phyloP scores from a whole-genome alignment of 2,797 vertebrate genomes.

The Spinus pinus region DNA sequence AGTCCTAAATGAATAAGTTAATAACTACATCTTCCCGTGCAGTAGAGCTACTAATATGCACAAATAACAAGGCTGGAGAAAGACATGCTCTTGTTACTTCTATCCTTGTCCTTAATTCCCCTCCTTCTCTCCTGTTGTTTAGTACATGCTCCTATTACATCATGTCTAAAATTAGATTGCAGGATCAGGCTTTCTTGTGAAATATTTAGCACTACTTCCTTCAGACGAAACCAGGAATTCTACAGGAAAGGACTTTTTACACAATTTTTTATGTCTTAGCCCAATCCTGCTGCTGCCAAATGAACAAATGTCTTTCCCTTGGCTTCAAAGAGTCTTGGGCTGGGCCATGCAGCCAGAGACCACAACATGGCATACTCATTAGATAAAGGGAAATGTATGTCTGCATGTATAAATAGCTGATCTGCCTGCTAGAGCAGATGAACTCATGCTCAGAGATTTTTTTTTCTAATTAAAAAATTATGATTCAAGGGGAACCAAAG shows the following conservation, averaged over 20 bases:
- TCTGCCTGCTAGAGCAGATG: neutral
- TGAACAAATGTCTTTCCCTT: conserved; percentile 12
- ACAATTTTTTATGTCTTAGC: neutral
- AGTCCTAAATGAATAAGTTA: neutral
- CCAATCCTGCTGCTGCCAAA: neutral
- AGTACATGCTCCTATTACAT: conserved; percentile 15
- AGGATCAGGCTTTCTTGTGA: conserved; percentile 42
- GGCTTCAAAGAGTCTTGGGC: neutral
- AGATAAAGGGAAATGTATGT: conserved; percentile 19
- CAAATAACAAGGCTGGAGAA: neutral
- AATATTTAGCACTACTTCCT: conserved; percentile 20
- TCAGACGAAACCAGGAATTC: neutral
- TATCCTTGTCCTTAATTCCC: conserved; percentile 43
- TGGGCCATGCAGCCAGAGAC: neutral
- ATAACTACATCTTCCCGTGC: neutral
- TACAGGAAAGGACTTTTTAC: conserved; percentile 26
- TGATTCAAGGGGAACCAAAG: neutral
- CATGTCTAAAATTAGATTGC: conserved; percentile 48
- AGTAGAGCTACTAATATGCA: neutral
- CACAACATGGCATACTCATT: conserved; percentile 20
- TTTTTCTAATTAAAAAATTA: conserved; percentile 10
- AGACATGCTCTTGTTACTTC: neutral
- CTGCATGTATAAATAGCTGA: neutral
- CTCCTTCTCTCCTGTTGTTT: conserved; percentile 7
- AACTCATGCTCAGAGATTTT: conserved; percentile 8